Conservation (phyloP, 2,888 invertebrate species). For the Fragum whitleyi region DNA sequence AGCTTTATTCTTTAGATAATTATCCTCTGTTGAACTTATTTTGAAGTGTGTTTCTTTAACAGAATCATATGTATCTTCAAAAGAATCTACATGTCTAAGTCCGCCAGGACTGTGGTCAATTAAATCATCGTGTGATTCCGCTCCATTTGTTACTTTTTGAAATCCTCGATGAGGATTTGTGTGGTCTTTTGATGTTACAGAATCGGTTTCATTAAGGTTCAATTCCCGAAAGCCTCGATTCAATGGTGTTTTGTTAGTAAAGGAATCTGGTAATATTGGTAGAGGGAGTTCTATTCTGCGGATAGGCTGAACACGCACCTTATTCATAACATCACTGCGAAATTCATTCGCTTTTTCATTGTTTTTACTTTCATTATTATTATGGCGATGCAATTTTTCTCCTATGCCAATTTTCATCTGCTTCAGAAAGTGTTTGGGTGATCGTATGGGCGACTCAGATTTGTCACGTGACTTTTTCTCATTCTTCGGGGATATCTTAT, state of each 20-base stretch:
- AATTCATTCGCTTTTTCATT: background rate
- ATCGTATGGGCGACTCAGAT: conserved; percentile 1
- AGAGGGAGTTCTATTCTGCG: background rate
- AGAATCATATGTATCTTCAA: conserved; percentile 1
- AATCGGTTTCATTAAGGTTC: background rate
- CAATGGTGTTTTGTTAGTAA: background rate
- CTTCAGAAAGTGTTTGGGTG: background rate
- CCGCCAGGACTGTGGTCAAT: background rate
- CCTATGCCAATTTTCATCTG: conserved; percentile 3
- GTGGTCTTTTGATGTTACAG: background rate
- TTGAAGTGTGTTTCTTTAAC: conserved; percentile 32
- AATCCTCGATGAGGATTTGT: background rate
- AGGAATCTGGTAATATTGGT: background rate
- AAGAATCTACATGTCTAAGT: background rate
- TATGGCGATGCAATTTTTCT: background rate
- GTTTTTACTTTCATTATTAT: background rate
- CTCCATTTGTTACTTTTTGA: background rate
- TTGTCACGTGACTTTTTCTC: background rate
- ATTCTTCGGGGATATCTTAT: conserved; percentile 32
- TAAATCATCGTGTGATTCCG: background rate
- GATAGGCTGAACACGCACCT: background rate
- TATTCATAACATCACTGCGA: background rate
- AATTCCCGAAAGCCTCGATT: background rate
- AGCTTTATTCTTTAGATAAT: conserved; percentile 53
- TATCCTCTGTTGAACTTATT: conserved; percentile 60